Conservation (phyloP, 2,797 vertebrate genomes). For the Sphaeramia orbicularis region DNA sequence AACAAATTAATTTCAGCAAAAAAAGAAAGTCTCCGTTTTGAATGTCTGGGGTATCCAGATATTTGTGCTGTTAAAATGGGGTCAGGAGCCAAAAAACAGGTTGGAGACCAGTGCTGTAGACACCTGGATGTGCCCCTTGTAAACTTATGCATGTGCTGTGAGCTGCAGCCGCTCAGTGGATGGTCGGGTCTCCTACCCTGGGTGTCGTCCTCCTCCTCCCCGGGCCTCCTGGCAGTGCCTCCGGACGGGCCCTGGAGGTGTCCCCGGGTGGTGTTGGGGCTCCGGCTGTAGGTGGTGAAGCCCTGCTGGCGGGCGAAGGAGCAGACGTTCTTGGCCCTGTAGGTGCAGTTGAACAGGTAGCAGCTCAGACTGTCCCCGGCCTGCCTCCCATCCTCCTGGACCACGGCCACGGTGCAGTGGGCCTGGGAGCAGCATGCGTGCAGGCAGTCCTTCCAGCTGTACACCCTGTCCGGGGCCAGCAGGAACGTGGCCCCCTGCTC, state of each 20-base stretch:
- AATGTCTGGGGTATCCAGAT: too few species aligned
- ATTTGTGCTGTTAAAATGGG: too few species aligned
- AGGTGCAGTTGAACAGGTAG: slow-evolving; percentile 94
- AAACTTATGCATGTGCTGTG: too few species aligned
- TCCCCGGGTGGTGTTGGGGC: slow-evolving; percentile 60
- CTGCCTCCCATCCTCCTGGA: slow-evolving; percentile 82
- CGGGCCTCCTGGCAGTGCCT: slow-evolving; percentile 35
- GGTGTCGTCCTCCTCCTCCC: slow-evolving; percentile 47
- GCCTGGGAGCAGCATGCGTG: slow-evolving; percentile 92
- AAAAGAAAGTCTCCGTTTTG: too few species aligned
- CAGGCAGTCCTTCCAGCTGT: slow-evolving; percentile 89
- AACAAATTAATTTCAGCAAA: too few species aligned
- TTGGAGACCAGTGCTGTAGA: too few species aligned
- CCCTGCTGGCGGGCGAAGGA: slow-evolving; percentile 90
- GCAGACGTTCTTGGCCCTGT: slow-evolving; percentile 87
- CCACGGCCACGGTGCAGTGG: slow-evolving; percentile 91
- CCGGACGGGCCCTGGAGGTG: slow-evolving; percentile 17
- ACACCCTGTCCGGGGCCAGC: slow-evolving; percentile 84
- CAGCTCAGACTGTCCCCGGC: slow-evolving; percentile 83
- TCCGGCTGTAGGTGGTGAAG: slow-evolving; percentile 89
- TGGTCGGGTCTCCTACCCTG: slow-evolving; percentile 67
- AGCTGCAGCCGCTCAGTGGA: too few species aligned
- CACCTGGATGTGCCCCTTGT: too few species aligned
- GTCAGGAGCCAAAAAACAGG: too few species aligned
- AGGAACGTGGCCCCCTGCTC: slow-evolving; percentile 93